Percentiles rank a stretch among this genome's conserved stretches.
Evolutionary conservation across 2,888 invertebrate genomes (phyloP).

Genomic region (Lepidocyrtoides sp.): DNA sequence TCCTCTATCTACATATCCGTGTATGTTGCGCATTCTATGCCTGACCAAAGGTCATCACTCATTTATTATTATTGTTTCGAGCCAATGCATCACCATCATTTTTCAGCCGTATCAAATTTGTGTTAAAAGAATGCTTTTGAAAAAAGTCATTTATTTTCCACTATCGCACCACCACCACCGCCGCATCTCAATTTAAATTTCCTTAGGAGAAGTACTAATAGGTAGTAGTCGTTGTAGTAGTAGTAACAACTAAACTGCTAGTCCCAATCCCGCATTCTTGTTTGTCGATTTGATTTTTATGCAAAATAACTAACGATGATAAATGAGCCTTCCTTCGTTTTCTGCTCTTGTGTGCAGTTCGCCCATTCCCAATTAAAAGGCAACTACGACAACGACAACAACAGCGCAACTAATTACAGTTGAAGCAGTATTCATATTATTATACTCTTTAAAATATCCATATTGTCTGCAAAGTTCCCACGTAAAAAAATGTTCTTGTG

Average conservation of each 20-base stretch:
- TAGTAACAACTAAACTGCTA: background rate
- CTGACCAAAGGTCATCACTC: slow-evolving; percentile 51
- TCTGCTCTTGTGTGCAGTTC: background rate
- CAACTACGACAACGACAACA: slow-evolving; percentile 30
- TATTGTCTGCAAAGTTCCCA: slow-evolving; percentile 56
- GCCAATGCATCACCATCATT: background rate
- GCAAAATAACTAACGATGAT: slow-evolving; percentile 60
- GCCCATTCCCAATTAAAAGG: slow-evolving; percentile 47
- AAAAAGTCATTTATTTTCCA: slow-evolving; percentile 41
- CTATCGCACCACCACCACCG: background rate
- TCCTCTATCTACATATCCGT: too few relatives aligned
- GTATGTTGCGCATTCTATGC: background rate
- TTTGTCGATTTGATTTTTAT: slow-evolving; percentile 61
- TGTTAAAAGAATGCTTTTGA: background rate
- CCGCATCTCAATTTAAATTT: too few relatives aligned
- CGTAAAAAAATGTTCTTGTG: slow-evolving; percentile 22
- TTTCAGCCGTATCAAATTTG: slow-evolving; percentile 46
- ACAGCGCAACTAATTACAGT: slow-evolving; percentile 51
- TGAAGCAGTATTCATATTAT: slow-evolving; percentile 17
- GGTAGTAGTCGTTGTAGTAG: background rate
- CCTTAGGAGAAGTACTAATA: too few relatives aligned
- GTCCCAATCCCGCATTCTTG: background rate
- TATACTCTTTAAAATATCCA: too few relatives aligned
- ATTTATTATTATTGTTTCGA: slow-evolving; percentile 56
- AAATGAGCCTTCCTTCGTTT: slow-evolving; percentile 21